These are phyloP conservation scores for Sminthurides aquaticus DNA, from an alignment of 2,888 invertebrate genomes.

Conservation along the genomic window DNA sequence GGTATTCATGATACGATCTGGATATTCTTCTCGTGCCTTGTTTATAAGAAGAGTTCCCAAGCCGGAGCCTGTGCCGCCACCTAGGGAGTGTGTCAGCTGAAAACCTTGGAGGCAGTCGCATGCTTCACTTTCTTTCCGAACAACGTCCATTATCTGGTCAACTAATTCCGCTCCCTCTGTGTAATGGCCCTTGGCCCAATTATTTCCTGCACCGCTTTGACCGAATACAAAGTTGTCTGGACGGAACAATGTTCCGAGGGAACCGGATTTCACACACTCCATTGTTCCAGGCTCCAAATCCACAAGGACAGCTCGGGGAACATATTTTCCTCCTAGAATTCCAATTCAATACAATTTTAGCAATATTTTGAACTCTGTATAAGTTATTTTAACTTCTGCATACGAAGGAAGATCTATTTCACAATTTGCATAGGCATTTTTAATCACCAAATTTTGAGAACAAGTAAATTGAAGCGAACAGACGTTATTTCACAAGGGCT, in stretches of 20 bases:
- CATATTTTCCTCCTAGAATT: slow-evolving; percentile 76
- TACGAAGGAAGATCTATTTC: background rate
- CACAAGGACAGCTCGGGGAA: slow-evolving; percentile 84
- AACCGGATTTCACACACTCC: slow-evolving; percentile 91
- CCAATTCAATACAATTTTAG: too few species aligned
- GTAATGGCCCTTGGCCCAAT: slow-evolving; percentile 57
- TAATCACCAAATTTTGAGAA: too few species aligned
- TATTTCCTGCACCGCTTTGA: slow-evolving; percentile 55
- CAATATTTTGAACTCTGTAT: background rate
- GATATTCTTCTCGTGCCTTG: slow-evolving; percentile 55
- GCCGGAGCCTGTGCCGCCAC: slow-evolving; percentile 55
- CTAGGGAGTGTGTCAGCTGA: slow-evolving; percentile 53
- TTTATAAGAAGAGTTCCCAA: slow-evolving; percentile 54
- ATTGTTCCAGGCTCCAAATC: slow-evolving; percentile 95
- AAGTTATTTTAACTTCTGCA: background rate
- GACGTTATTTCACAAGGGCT: too few species aligned
- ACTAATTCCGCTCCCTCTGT: slow-evolving; percentile 55
- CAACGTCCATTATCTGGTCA: slow-evolving; percentile 44
- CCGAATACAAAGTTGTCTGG: slow-evolving; percentile 63
- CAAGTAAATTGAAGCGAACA: too few species aligned
- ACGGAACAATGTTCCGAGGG: slow-evolving; percentile 66
- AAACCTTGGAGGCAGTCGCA: slow-evolving; percentile 46
- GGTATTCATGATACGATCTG: slow-evolving; percentile 69
- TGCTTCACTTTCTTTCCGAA: slow-evolving; percentile 32
- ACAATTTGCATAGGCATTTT: background rate